These are phyloP conservation scores for Spilosoma lubricipeda DNA, from an alignment of 2,888 invertebrate genomes.

Conservation along the genomic window DNA sequence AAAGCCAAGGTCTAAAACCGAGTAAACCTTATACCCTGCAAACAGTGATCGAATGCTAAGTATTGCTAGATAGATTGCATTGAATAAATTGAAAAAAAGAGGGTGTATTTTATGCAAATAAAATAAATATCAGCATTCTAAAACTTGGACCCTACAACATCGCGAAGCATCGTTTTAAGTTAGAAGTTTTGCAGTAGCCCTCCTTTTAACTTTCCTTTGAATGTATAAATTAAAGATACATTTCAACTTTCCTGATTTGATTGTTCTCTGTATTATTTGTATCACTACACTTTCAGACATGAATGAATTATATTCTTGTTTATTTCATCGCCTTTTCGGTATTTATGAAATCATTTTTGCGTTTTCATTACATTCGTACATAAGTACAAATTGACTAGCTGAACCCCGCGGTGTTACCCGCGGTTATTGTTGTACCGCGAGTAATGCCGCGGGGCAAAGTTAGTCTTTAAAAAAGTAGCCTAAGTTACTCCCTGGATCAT, in stretches of 20 bases:
- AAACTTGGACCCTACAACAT: conserved; percentile 35
- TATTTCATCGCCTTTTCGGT: conserved; percentile 3
- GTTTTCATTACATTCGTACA: background rate
- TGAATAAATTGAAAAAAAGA: too few species aligned
- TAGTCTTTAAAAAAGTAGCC: too few species aligned
- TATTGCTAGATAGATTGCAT: too few species aligned
- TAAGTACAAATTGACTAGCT: too few species aligned
- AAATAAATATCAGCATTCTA: conserved; percentile 1
- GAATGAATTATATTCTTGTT: conserved; percentile 29
- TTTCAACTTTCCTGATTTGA: conserved; percentile 50
- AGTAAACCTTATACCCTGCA: too few species aligned
- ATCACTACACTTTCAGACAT: conserved; percentile 21
- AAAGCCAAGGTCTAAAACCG: too few species aligned
- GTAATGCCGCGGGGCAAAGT: too few species aligned
- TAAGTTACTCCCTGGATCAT: too few species aligned
- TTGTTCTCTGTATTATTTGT: conserved; percentile 41
- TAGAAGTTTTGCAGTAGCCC: conserved; percentile 58
- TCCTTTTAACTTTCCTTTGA: conserved; percentile 56
- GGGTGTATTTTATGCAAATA: background rate
- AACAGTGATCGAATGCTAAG: too few species aligned
- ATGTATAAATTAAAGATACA: conserved; percentile 58
- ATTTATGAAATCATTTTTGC: background rate
- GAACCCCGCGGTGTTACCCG: too few species aligned
- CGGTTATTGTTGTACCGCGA: too few species aligned
- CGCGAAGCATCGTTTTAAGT: conserved; percentile 54